These are phyloP conservation scores for Teleogryllus occipitalis DNA, from an alignment of 1,140 invertebrate genomes.

Conservation along the genomic window DNA sequence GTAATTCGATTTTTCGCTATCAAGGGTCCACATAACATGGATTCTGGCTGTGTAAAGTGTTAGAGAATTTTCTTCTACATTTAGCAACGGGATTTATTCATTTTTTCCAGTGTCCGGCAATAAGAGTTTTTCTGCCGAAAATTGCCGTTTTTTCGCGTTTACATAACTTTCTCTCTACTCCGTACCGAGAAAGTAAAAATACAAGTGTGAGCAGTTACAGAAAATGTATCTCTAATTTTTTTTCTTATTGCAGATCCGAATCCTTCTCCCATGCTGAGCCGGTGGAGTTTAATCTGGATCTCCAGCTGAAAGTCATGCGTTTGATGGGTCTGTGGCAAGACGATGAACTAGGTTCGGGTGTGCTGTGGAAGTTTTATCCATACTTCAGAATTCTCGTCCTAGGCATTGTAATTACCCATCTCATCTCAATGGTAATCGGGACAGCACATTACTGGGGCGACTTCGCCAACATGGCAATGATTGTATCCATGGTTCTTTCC, in stretches of 20 bases:
- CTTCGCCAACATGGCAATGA: background rate
- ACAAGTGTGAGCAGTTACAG: too few species aligned
- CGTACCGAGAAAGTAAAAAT: too few species aligned
- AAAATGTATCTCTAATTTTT: too few species aligned
- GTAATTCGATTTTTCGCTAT: too few species aligned
- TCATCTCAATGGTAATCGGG: background rate
- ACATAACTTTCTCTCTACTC: too few species aligned
- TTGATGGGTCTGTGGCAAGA: background rate
- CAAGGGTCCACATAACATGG: too few species aligned
- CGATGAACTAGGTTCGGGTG: background rate
- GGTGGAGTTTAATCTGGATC: background rate
- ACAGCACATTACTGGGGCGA: background rate
- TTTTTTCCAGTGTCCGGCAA: too few species aligned
- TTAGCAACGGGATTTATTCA: too few species aligned
- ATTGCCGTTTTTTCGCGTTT: too few species aligned
- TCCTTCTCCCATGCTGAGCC: background rate
- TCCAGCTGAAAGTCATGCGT: background rate
- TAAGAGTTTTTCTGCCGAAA: too few species aligned
- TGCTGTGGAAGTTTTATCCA: background rate
- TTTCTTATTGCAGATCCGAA: background rate
- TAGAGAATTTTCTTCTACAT: too few species aligned
- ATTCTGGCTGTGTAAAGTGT: too few species aligned
- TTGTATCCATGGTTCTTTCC: background rate
- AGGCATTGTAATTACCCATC: background rate
- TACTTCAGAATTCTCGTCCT: background rate